Percentiles rank a stretch among this genome's conserved stretches.
Evolutionary conservation across 2,888 invertebrate species (phyloP).

Genomic region (Hydropsyche betteni): DNA sequence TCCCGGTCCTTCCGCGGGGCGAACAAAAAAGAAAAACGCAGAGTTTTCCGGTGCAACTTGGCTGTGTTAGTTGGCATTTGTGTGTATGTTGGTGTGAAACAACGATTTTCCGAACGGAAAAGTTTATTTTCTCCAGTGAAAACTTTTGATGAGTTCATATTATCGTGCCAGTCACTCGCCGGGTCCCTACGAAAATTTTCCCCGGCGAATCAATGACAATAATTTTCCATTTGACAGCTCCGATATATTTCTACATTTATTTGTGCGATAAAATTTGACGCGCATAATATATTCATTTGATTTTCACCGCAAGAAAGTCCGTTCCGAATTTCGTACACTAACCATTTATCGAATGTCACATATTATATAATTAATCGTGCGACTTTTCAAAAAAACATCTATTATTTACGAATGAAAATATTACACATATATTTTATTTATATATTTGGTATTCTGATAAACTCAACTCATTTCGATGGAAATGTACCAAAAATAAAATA

Average conservation of each 20-base stretch:
- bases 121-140: conserved; percentile 45
- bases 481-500: no score
- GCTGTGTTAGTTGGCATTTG: background rate
- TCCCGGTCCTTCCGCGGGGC: conserved; percentile 15
- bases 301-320: no score
- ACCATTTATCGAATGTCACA: no score
- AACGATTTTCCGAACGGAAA: conserved; percentile 43
- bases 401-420: no score
- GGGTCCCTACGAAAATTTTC: conserved; percentile 9
- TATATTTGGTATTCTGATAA: no score
- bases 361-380: no score
- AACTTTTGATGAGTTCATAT: conserved; percentile 51
- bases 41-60: conserved; percentile 28
- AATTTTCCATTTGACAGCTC: conserved; percentile 7
- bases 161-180: conserved; percentile 43
- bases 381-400: no score
- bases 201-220: conserved; percentile 12
- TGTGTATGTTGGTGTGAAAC: conserved; percentile 33
- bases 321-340: no score
- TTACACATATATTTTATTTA: no score
- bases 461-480: no score
- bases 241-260: conserved; percentile 6
- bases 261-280: background rate
- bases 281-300: no score
- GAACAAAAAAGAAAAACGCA: conserved; percentile 27